Base-by-base conservation (phyloP, 2,113 vertebrate species). In the Oncorhynchus tshawytscha region DNA sequence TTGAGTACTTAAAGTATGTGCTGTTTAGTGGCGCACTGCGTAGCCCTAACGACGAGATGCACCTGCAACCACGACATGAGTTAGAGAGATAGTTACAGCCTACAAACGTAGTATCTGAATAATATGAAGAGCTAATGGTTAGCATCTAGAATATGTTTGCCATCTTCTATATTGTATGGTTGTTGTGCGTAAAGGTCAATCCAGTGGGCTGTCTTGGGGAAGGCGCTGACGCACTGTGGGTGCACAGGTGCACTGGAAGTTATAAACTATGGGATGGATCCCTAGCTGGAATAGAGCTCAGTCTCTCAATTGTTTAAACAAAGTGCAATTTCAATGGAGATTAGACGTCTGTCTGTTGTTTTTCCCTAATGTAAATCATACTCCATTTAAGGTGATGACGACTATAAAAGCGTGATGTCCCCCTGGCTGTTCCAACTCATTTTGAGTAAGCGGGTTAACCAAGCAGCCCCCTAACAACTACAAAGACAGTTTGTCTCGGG, bases 301-400 rank as follows among this genome's bases (percentile, higher is more conserved):
- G 9, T 69, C 13, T 70, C 57, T n/a, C 5, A 31, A 68, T n/a
- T 20, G 29, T 68, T 62, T 68, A 68, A 68, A 68, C 31, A 68
- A 78, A 74, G 27, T 45, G 39, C 51, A 45, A 59, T 72, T 54
- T 70, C 60, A 34, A 78, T 73, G 29, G 18, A 71, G 78, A 78
- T 75, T 65, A 77, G 81, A 48, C 80, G 72, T 45, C 39, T 72
- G 75, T 66, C 76, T 85, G 78, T 69, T 85, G 79, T 72, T 84
- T 82, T 77, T 82, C 85, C 66, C 78, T 45, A 64, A 64, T 76
- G 62, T 85, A 72, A 84, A 87, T 85, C 76, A 81, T 76, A 64
- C 66, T 81, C 69, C 77, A 69, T 70, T 74, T 83, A 80, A 71
- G 74, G 73, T 73, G 78, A 73, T 45, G 9, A 45, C 71, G 80